phyloP scores from a whole-genome alignment of 2,888 invertebrate species.

The Scelioninae gen. 2 region DNA sequence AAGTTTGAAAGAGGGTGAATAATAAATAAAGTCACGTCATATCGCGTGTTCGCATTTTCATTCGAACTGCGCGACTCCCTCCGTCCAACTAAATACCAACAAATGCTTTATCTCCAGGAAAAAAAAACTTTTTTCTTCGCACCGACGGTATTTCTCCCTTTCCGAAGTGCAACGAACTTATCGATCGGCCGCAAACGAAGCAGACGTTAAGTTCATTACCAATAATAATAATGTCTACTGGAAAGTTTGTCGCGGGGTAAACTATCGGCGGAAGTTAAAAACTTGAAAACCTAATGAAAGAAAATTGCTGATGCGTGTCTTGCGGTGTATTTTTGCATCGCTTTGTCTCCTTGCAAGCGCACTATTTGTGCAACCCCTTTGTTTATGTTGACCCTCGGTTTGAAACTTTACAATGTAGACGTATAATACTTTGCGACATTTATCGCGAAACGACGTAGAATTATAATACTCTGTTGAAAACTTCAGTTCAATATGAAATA shows the following conservation, averaged over 20 bases:
- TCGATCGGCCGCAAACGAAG: not conserved
- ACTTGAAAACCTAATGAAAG: not conserved
- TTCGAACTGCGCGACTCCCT: not conserved
- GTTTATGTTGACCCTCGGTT: constrained; percentile 7
- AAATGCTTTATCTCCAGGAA: not conserved
- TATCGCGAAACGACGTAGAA: not conserved
- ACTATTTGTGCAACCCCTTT: not conserved
- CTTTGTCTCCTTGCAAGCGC: not conserved
- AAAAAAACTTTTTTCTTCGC: constrained; percentile 1
- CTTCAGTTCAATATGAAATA: constrained; percentile 1
- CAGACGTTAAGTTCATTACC: constrained; percentile 17
- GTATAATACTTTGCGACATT: not conserved
- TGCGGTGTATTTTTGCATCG: not conserved
- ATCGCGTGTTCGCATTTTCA: not conserved
- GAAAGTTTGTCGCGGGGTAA: constrained; percentile 11
- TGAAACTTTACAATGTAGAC: constrained; percentile 19
- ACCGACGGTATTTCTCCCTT: not conserved
- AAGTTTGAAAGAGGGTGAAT: constrained; percentile 23
- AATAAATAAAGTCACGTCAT: constrained; percentile 8
- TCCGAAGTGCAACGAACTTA: not conserved
- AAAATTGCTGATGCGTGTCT: constrained; percentile 19
- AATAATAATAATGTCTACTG: constrained; percentile 3
- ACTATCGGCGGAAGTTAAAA: not conserved
- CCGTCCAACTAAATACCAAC: not conserved
- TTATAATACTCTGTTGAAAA: not conserved